Percentiles rank a stretch among this genome's conserved stretches.
These are phyloP conservation scores for Thalassoma bifasciatum DNA, from an alignment of 2,113 vertebrate genomes.

Conservation along the genomic window DNA sequence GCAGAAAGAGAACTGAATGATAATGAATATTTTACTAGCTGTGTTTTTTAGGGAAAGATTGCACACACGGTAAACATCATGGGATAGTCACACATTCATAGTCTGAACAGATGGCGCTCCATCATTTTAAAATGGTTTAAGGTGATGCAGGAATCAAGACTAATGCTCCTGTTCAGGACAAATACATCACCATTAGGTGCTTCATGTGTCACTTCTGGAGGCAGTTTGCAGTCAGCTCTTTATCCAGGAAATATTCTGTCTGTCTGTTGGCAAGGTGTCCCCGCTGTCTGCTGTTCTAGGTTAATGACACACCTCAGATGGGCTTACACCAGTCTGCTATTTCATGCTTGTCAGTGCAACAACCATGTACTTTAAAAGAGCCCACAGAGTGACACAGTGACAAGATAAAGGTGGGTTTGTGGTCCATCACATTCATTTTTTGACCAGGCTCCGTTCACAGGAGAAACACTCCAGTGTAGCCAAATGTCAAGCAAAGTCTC, in stretches of 20 bases:
- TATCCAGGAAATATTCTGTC: conserved; percentile 66
- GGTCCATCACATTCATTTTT: background rate
- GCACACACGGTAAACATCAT: conserved; percentile 16
- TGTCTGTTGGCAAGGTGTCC: conserved; percentile 72
- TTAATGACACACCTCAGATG: conserved; percentile 66
- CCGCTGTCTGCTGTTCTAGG: conserved; percentile 56
- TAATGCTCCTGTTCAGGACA: conserved; percentile 72
- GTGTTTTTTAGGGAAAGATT: conserved; percentile 32
- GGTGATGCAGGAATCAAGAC: conserved; percentile 77
- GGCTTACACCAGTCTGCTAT: conserved; percentile 43
- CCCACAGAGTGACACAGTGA: conserved; percentile 27
- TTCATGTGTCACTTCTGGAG: conserved; percentile 69
- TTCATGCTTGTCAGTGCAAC: conserved; percentile 45
- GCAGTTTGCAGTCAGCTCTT: conserved; percentile 61
- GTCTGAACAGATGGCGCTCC: conserved; percentile 71
- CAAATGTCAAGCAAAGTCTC: conserved; percentile 13
- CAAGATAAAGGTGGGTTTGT: conserved; percentile 32
- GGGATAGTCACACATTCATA: conserved; percentile 38
- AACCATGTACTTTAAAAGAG: conserved; percentile 23
- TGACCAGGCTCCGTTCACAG: conserved; percentile 13
- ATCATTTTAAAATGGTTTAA: conserved; percentile 73
- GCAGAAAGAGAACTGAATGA: background rate
- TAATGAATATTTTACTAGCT: conserved; percentile 48
- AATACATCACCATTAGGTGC: conserved; percentile 79
- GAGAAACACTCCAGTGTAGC: conserved; percentile 8